These are phyloP conservation scores for Phalera bucephala DNA, from an alignment of 2,888 invertebrate species.

Conservation along the genomic window DNA sequence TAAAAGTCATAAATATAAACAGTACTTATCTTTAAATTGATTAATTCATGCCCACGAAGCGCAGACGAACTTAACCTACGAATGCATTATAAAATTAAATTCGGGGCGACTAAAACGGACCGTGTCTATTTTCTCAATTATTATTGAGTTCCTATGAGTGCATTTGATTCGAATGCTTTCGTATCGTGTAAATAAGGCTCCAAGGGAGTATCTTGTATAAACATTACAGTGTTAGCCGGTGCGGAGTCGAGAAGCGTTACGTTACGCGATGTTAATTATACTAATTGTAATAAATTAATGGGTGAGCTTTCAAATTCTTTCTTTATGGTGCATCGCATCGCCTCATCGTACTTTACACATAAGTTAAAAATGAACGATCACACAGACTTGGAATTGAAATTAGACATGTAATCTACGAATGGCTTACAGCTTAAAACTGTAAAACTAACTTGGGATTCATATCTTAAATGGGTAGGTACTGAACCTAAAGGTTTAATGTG, in stretches of 20 bases:
- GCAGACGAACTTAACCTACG: background rate
- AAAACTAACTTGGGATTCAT: background rate
- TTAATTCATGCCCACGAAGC: background rate
- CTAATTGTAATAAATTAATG: conserved; percentile 66
- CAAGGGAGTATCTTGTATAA: conserved; percentile 25
- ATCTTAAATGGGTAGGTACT: too few relatives aligned
- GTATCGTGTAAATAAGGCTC: background rate
- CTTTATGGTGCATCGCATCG: conserved; percentile 30
- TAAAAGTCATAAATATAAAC: too few relatives aligned
- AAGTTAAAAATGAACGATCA: conserved; percentile 34
- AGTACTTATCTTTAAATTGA: too few relatives aligned
- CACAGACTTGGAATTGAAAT: conserved; percentile 22
- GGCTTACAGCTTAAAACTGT: conserved; percentile 1
- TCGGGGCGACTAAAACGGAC: background rate
- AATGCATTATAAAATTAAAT: background rate
- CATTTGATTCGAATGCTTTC: background rate
- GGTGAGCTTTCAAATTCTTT: conserved; percentile 53
- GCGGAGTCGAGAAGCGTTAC: conserved; percentile 47
- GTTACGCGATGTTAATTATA: conserved; percentile 68
- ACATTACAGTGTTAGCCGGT: conserved; percentile 22
- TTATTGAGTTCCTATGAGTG: background rate
- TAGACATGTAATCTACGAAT: conserved; percentile 12
- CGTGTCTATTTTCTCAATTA: too few relatives aligned
- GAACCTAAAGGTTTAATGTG: too few relatives aligned
- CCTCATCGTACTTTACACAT: conserved; percentile 38